Base-by-base conservation (phyloP, 2,113 vertebrate species). In the Mesocricetus auratus region DNA sequence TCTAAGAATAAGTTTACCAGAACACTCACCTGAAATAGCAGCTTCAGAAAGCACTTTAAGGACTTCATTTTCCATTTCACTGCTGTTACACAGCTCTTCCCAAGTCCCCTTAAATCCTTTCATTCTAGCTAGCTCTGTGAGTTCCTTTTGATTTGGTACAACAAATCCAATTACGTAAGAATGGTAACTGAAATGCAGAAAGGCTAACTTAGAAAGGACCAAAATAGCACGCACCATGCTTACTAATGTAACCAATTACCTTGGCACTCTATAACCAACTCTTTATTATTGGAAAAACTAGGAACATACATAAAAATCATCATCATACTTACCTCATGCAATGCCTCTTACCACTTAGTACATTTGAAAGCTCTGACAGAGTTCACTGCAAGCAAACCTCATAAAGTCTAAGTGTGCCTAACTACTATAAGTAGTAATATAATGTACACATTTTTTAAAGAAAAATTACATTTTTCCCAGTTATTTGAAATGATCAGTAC, bases 61-160 rank as follows among this genome's bases (percentile, higher is more conserved):
- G 42, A 99, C 99, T 96, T 99, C 99, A 39, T 99, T 99, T 92
- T 99, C 99, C 98, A 99, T 98, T 82, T 99, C 98, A 45, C 98
- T 79, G 75, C 98, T 99, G 97, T 98, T 99, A 87, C 99, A 99
- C 92, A 99, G 98, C 96, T 99, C 99, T 96, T 99, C 99, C 98
- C 98, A 99, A 0, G 98, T 99, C 81, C 99, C 99, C 69, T 96
- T 94, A 96, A 99, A 98, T 53, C 98, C 97, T 89, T 98, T 99
- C 96, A 99, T 99, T 45, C 98, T 98, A 69, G 99, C 99, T 95
- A 99, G 97, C 78, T 98, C 98, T 94, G 98, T 97, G 0, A 99
- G 98, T 71, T 99, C 99, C 98, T 99, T 99, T 98, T 99, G 99
- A 98, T 99, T 99, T 98, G 99, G 99, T 98, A 99, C 99, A 98